phyloP scores from a whole-genome alignment of 2,113 vertebrate species.

The Formicarius rufipectus region DNA sequence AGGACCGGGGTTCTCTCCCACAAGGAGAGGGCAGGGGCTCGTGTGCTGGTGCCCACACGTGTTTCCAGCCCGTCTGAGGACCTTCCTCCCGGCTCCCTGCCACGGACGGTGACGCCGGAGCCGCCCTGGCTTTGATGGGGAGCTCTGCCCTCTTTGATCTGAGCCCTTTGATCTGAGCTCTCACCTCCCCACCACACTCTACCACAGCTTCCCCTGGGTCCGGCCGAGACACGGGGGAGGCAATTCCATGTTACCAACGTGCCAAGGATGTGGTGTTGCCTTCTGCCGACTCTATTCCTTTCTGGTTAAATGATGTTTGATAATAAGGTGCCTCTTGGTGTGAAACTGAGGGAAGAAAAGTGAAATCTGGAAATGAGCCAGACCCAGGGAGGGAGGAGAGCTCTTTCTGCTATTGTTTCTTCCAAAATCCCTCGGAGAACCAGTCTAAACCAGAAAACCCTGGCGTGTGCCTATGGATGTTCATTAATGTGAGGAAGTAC shows the following conservation, averaged over 20 bases:
- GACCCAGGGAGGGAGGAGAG: neutral
- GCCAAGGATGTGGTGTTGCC: neutral
- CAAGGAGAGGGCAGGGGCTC: neutral
- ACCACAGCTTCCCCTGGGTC: neutral
- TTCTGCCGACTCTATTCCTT: neutral
- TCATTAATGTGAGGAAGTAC: neutral
- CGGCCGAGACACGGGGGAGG: neutral
- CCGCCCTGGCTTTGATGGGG: neutral
- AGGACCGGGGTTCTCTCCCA: fast-evolving
- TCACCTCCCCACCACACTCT: neutral
- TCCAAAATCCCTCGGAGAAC: neutral
- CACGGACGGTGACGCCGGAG: neutral
- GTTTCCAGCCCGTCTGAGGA: neutral
- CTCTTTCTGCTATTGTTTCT: neutral
- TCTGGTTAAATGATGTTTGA: neutral
- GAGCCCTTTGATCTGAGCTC: slow-evolving; percentile 3
- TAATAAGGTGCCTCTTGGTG: neutral
- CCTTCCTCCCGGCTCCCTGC: neutral
- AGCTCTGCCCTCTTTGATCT: neutral
- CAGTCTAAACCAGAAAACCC: neutral
- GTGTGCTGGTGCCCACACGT: neutral
- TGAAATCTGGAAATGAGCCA: neutral
- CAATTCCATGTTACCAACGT: fast-evolving
- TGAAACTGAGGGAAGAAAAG: neutral
- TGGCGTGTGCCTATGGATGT: neutral